phyloP scores from a whole-genome alignment of 2,113 vertebrate genomes.

The Daubentonia madagascariensis region DNA sequence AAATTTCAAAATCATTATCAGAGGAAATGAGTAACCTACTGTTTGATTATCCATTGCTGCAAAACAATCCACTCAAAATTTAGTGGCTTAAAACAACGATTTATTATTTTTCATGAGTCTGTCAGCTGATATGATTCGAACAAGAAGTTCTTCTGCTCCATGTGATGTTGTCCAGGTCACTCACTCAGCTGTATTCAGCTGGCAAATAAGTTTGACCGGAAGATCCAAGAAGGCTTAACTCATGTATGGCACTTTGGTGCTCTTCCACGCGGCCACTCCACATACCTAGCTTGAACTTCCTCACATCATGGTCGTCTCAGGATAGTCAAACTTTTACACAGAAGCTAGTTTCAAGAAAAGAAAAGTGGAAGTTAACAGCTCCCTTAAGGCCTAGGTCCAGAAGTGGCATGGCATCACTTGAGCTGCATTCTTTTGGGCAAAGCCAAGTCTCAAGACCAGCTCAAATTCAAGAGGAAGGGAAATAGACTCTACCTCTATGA shows the following conservation, averaged over 20 bases:
- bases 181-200: neutral
- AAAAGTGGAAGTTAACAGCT: neutral
- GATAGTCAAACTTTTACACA: neutral
- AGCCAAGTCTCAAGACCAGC: neutral
- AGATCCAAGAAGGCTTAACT: neutral
- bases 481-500: neutral
- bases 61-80: neutral
- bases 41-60: neutral
- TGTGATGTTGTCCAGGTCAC: neutral
- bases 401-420: neutral
- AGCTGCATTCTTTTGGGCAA: neutral
- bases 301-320: neutral
- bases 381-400: neutral
- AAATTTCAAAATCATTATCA: neutral
- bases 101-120: neutral
- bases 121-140: neutral
- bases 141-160: neutral
- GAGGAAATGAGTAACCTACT: neutral
- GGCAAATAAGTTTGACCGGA: neutral
- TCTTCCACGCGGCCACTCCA: rapidly evolving
- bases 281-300: neutral
- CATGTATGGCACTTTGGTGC: neutral
- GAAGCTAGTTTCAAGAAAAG: neutral
- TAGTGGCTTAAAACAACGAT: neutral
- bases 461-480: neutral